phyloP scores from a whole-genome alignment of 2,797 vertebrate species.

The Hybognathus amarus region DNA sequence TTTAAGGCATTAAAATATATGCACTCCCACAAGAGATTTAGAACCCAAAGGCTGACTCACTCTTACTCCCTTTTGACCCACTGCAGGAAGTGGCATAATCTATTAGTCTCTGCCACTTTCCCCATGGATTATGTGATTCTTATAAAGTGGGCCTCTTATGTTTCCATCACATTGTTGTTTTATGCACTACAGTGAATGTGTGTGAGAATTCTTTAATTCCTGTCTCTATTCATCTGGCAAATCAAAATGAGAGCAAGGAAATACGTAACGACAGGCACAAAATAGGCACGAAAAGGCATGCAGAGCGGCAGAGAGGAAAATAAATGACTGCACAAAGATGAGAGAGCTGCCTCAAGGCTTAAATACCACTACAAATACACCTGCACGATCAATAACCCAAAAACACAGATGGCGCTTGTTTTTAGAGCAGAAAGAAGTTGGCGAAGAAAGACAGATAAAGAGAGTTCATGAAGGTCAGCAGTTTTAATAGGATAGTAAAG shows the following conservation, averaged over 20 bases:
- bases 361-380: conserved; percentile 53
- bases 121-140: neutral
- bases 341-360: conserved; percentile 38
- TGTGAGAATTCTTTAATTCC: neutral
- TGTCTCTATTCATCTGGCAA: conserved; percentile 12
- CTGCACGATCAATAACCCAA: conserved; percentile 45
- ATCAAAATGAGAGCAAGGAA: conserved; percentile 15
- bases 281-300: conserved; percentile 22
- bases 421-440: conserved; percentile 37
- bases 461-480: conserved; percentile 21
- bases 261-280: conserved; percentile 15
- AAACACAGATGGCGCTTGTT: conserved; percentile 51
- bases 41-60: conserved; percentile 6
- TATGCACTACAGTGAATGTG: conserved; percentile 4
- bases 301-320: conserved; percentile 8
- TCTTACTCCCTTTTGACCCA: conserved; percentile 14
- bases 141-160: neutral
- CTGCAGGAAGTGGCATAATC: conserved; percentile 22
- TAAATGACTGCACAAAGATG: conserved; percentile 4
- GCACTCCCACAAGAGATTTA: neutral
- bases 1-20: neutral
- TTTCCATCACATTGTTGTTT: conserved; percentile 15
- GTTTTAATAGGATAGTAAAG: neutral
- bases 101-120: conserved; percentile 25
- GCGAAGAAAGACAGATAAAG: neutral